Base-by-base conservation (phyloP, 2,113 vertebrate genomes). In the Calyptommatus sinebrachiatus region DNA sequence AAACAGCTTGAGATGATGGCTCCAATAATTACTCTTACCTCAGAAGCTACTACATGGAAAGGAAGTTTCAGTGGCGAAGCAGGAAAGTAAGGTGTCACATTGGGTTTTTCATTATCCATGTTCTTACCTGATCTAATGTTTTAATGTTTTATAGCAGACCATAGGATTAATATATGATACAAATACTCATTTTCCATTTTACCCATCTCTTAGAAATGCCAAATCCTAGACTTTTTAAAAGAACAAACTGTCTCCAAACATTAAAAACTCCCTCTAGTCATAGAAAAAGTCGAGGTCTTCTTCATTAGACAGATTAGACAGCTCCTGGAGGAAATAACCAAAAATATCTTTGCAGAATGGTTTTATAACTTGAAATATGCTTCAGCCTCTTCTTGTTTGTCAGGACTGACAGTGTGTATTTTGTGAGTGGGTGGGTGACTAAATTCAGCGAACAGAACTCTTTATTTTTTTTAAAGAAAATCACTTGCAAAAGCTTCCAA, bases 371-470 rank as follows among this genome's bases (percentile, higher is more conserved):
- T 62, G 53, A 53, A 73, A 74, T 78, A 62, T 73, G 53, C 28
- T 46, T 28, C 63, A 68, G 62, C n/a, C 60, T 60, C 63, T 65
- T 65, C 31, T 73, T 77, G n/a, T 60, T 62, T 61, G 70, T 46
- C 20, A 45, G 71, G 10, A 3, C 68, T 80, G 78, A 80, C 78
- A 66, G 61, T 73, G 24, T 69, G 79, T 67, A 7, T 73, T 14
- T 80, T 67, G 28, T 31, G 71, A 71, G 69, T 35, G 61, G 50
- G 71, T 74, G 62, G 62, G 31, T 74, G 50, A 69, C 70, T 73
- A 73, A 73, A 78, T 50, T 73, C n/a, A 46, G n/a, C 48, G 46
- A 74, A 68, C 63, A 78, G 71, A 83, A 83, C 62, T 61, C 53
- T 79, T 8, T 45, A 20, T 18, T 41, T 10, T 70, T 46, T 45